Evolutionary conservation across 2,888 invertebrate species (phyloP).

Genomic region (Synanthedon tipuliformis): DNA sequence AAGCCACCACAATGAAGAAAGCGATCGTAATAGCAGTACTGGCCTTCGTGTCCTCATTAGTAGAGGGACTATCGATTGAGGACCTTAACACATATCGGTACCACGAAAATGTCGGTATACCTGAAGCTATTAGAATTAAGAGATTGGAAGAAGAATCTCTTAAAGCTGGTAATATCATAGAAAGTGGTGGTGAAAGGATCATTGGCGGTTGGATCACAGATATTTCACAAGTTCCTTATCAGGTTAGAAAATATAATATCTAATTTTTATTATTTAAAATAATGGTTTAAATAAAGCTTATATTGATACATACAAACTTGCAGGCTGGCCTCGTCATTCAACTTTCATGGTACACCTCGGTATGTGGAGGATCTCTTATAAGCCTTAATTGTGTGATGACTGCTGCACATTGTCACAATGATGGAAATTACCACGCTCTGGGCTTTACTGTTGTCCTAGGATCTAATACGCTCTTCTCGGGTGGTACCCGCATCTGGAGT

Average conservation of each 20-base stretch:
- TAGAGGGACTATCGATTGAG: too few relatives aligned
- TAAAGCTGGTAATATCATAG: not conserved
- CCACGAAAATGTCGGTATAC: constrained; percentile 6
- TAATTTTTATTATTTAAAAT: not conserved
- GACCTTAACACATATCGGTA: not conserved
- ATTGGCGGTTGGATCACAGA: constrained; percentile 5
- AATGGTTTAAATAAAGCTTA: not conserved
- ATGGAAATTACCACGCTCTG: constrained; percentile 1
- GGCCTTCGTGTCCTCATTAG: too few relatives aligned
- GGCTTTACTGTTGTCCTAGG: constrained; percentile 3
- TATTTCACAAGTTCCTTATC: constrained; percentile 7
- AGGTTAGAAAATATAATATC: constrained; percentile 2
- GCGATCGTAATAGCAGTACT: too few relatives aligned
- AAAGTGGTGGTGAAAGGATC: constrained; percentile 2
- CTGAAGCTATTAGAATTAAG: constrained; percentile 3
- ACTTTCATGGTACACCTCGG: constrained; percentile 17
- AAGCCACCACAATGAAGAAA: too few relatives aligned
- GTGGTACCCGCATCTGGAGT: constrained; percentile 11
- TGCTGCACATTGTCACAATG: constrained; percentile 4
- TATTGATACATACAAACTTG: not conserved
- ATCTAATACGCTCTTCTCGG: constrained; percentile 11
- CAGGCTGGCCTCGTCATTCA: constrained; percentile 35
- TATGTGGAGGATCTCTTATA: constrained; percentile 34
- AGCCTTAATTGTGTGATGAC: constrained; percentile 11
- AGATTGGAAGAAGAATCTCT: constrained; percentile 1